Conservation (phyloP, 2,113 vertebrate genomes). For the Melanerpes formicivorus region DNA sequence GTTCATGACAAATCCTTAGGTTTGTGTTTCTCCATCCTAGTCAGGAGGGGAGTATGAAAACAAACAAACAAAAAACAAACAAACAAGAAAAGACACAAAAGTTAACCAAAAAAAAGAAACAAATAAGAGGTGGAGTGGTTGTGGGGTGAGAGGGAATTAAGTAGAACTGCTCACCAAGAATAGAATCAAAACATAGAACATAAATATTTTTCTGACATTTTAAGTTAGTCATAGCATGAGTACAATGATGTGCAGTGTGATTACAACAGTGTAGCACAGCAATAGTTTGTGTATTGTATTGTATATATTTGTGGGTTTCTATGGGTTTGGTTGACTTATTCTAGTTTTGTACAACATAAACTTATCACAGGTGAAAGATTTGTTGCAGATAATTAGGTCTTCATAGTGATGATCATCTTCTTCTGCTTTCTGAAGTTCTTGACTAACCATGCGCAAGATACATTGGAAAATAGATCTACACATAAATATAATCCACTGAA, state of each 20-base stretch:
- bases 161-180: not conserved
- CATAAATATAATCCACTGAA: not conserved
- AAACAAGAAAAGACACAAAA: no score
- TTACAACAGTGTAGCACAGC: not conserved
- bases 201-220: not conserved
- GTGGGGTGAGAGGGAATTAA: not conserved
- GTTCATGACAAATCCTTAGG: not conserved
- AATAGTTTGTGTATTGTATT: not conserved
- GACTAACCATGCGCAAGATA: not conserved
- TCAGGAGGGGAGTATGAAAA: no score
- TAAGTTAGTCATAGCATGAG: not conserved
- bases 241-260: accelerated
- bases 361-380: not conserved
- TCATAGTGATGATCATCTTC: not conserved
- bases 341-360: not conserved
- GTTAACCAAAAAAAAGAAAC: no score
- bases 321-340: not conserved
- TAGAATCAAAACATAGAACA: not conserved
- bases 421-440: not conserved
- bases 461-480: not conserved
- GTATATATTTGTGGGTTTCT: not conserved
- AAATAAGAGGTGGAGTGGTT: not conserved
- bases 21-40: not conserved
- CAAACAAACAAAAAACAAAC: no score
- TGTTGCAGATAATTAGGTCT: not conserved